Evolutionary conservation across 2,797 vertebrate genomes (phyloP).

Genomic region (Tokudaia muenninki): DNA sequence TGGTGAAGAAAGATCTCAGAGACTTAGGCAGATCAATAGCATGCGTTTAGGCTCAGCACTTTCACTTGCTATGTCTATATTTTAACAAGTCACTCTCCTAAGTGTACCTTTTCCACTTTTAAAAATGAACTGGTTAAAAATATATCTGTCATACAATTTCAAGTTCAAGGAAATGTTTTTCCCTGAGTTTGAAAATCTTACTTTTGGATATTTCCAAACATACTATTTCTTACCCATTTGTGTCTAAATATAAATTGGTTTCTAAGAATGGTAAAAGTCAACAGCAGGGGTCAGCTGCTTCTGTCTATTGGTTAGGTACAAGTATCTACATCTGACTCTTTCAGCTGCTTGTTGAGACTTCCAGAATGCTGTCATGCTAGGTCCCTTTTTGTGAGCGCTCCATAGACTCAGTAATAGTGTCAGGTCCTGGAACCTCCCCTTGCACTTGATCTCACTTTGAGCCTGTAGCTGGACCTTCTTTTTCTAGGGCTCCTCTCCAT

Average conservation of each 20-base stretch:
- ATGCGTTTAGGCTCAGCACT: neutral
- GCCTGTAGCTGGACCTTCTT: too few species aligned
- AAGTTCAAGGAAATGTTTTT: conserved; percentile 32
- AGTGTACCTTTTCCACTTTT: conserved; percentile 11
- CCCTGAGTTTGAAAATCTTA: conserved; percentile 19
- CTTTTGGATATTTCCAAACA: neutral
- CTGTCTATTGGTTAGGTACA: too few species aligned
- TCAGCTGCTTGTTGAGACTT: too few species aligned
- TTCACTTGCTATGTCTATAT: conserved; percentile 38
- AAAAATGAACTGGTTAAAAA: conserved; percentile 62
- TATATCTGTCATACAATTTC: conserved; percentile 4
- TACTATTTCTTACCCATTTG: neutral
- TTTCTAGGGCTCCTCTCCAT: too few species aligned
- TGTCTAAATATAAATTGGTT: neutral
- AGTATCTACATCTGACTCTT: too few species aligned
- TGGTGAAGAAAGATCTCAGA: conserved; percentile 27
- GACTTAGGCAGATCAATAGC: neutral
- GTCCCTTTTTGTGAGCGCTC: too few species aligned
- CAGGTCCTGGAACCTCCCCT: too few species aligned
- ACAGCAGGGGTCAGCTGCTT: too few species aligned
- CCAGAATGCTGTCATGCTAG: too few species aligned
- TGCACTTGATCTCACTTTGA: too few species aligned
- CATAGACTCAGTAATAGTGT: too few species aligned
- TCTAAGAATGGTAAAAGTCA: neutral
- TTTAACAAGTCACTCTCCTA: conserved; percentile 61